Evolutionary conservation across 2,888 invertebrate genomes (phyloP).

Genomic region (Neoaliturus tenellus): DNA sequence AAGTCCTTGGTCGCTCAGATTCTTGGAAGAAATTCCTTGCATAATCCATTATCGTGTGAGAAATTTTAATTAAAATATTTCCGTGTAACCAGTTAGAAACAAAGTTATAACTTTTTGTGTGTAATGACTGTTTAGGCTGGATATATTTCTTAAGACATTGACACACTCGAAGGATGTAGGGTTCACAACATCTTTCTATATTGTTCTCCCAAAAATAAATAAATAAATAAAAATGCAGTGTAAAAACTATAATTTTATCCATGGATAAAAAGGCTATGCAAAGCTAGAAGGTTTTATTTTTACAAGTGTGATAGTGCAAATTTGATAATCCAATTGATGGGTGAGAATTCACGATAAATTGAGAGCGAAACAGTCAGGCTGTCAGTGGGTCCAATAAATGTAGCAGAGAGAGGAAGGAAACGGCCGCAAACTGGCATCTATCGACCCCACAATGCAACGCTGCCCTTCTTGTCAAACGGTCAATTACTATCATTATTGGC

Average conservation of each 20-base stretch:
- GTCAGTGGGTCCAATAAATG: neutral
- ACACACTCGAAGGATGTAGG: no score
- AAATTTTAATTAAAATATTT: neutral
- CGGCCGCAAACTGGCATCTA: neutral
- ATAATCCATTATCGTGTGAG: neutral
- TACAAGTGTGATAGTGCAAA: neutral
- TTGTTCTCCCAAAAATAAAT: no score
- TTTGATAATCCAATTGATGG: neutral
- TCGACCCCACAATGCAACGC: neutral
- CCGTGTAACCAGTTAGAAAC: neutral
- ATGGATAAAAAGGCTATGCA: neutral
- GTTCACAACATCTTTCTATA: no score
- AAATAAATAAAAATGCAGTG: neutral
- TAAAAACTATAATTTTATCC: neutral
- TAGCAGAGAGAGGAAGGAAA: neutral
- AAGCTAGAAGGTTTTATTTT: neutral
- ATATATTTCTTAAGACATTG: no score
- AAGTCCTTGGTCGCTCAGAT: neutral
- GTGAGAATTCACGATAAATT: neutral
- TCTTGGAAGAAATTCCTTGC: neutral
- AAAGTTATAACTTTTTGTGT: neutral
- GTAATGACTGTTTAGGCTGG: no score
- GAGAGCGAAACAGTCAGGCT: neutral
- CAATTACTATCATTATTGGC: no score
- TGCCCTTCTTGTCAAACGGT: neutral